Evolutionary conservation across 1,140 invertebrate genomes (phyloP).

Genomic region (Lineus longissimus): DNA sequence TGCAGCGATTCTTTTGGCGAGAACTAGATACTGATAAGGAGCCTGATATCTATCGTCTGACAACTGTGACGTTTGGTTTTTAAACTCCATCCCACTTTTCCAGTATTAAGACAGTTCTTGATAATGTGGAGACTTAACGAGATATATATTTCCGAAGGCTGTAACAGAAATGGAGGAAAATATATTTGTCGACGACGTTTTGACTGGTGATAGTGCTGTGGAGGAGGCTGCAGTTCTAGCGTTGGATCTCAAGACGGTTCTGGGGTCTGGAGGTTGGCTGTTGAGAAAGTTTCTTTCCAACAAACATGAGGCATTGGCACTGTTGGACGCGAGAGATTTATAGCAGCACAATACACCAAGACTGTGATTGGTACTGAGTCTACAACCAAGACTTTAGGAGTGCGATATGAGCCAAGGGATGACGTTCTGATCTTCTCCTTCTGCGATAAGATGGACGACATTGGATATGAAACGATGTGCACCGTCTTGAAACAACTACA

Average conservation of each 20-base stretch:
- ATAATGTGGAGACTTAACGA: neutral
- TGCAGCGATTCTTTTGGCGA: conserved; percentile 1
- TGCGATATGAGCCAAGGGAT: neutral
- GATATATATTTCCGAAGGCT: neutral
- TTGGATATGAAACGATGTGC: neutral
- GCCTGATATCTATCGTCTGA: conserved; percentile 5
- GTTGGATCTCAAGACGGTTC: neutral
- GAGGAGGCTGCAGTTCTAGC: neutral
- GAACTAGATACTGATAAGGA: neutral
- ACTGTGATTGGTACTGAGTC: neutral
- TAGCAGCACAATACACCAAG: neutral
- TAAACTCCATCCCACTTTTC: neutral
- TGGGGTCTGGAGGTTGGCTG: neutral
- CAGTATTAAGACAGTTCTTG: neutral
- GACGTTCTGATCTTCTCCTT: neutral
- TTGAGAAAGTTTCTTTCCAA: conserved; percentile 5
- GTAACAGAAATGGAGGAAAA: neutral
- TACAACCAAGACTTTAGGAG: neutral
- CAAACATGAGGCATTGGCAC: neutral
- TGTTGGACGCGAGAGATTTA: neutral
- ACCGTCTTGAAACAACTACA: too few relatives aligned
- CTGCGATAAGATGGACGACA: neutral
- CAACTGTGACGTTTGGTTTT: conserved; percentile 8
- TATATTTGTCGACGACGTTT: conserved; percentile 4
- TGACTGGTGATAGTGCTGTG: neutral